A percentile compares a stretch with the other conserved stretches of the same genome.
phyloP scores from a whole-genome alignment of 2,797 vertebrate species.

The Echiichthys vipera region DNA sequence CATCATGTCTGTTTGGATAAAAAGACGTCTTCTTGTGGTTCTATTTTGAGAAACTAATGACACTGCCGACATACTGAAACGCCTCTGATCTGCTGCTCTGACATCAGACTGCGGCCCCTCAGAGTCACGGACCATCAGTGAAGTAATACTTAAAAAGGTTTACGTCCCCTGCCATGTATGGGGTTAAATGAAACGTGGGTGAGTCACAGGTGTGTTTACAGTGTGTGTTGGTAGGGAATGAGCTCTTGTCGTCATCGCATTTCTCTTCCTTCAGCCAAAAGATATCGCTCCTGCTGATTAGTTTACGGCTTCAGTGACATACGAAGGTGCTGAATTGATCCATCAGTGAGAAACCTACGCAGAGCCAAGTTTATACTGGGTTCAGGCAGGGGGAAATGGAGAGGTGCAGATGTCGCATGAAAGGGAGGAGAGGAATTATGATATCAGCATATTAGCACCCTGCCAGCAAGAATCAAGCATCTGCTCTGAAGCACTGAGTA shows the following conservation, averaged over 20 bases:
- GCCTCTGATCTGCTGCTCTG: conserved; percentile 45
- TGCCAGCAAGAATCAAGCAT: conserved; percentile 55
- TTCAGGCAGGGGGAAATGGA: conserved; percentile 31
- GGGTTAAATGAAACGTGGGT: conserved; percentile 62
- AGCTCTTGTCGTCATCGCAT: conserved; percentile 50
- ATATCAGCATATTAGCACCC: conserved; percentile 26
- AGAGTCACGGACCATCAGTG: conserved; percentile 21
- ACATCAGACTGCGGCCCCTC: conserved; percentile 41
- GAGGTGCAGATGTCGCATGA: conserved; percentile 26
- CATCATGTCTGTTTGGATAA: conserved; percentile 71
- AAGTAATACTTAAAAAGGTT: conserved; percentile 61
- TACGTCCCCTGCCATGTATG: conserved; percentile 68
- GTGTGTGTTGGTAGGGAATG: conserved; percentile 57
- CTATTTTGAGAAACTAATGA: conserved; percentile 72
- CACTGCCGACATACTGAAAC: conserved; percentile 49
- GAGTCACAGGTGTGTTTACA: conserved; percentile 79
- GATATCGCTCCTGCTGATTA: conserved; percentile 13
- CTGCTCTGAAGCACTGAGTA: conserved; percentile 54
- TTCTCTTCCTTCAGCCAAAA: conserved; percentile 30
- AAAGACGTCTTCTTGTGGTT: conserved; percentile 68
- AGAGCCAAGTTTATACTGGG: conserved; percentile 33
- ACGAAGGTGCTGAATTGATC: conserved; percentile 31
- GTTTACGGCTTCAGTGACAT: conserved; percentile 25
- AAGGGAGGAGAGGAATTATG: conserved; percentile 35
- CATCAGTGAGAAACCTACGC: conserved; percentile 5